Base-by-base conservation (phyloP, 2,797 vertebrate genomes). In the Microctenopoma steveboyesi region DNA sequence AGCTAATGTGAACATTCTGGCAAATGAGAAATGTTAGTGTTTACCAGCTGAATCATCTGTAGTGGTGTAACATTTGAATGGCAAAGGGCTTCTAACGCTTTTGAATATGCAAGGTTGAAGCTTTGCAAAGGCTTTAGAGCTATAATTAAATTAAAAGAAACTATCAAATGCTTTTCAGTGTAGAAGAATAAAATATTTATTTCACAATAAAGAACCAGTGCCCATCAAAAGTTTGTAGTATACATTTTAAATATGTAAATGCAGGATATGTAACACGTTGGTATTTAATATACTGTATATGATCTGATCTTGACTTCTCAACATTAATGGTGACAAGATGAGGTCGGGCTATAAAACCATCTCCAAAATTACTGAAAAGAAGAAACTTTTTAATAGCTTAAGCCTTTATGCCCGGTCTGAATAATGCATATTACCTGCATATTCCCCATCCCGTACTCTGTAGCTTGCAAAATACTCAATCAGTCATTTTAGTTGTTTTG, bases 11-110 rank as follows among this genome's bases (percentile, higher is more conserved):
- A n/a, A 5, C 5, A 51, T 28, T 59, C 9, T 42, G 57, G 22
- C 39, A 66, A 65, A 62, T 69, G 45, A 47, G 14, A 25, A 47
- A 61, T 57, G 37, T 48, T 42, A n/a, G n/a, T 30, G 15, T 43
- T 47, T 33, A 69, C 5, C 56, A 62, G 37, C 22, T 52, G 27
- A 62, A 40, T 52, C 37, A 40, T 58, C 12, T 57, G 47, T 15
- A 6, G 33, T 56, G 7, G 7, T 55, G 11, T 71, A 49, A 39
- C 10, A 42, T 54, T 59, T 67, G 37, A 50, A 53, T 33, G 37
- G 13, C 8, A 47, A 40, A 14, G 1, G 7, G 40, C 27, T 14
- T 5, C 28, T 48, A 11, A 60, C 53, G 40, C 16, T 62, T 27
- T 46, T 15, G 11, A 53, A 46, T 13, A 66, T 74, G n/a, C 33